These are phyloP conservation scores for Bambusicola thoracicus DNA, from an alignment of 2,113 vertebrate genomes.

Conservation along the genomic window DNA sequence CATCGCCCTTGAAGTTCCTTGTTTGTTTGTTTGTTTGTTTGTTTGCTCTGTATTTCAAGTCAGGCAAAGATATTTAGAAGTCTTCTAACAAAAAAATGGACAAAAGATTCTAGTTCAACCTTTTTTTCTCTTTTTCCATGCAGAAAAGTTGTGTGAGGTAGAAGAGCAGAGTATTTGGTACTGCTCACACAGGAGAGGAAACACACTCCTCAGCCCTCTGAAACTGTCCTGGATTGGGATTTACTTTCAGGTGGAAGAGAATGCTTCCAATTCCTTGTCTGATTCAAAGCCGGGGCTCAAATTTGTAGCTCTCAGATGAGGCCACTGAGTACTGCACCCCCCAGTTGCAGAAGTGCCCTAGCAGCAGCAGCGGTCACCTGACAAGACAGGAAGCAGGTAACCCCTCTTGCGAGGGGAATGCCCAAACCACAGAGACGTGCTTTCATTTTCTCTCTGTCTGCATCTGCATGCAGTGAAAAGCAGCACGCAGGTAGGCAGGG, in stretches of 20 bases:
- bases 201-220: background rate
- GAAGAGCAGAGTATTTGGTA: background rate
- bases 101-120: background rate
- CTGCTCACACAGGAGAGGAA: background rate
- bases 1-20: background rate
- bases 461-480: background rate
- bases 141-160: background rate
- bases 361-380: background rate
- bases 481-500: background rate
- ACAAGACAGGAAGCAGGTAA: background rate
- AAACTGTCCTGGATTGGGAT: background rate
- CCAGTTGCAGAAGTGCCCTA: background rate
- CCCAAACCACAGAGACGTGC: constrained; percentile 33
- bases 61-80: background rate
- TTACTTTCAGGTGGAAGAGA: background rate
- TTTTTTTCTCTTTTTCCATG: background rate
- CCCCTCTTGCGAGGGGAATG: constrained; percentile 39
- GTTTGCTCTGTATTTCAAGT: background rate
- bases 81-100: background rate
- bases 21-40: background rate
- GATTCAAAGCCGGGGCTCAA: background rate
- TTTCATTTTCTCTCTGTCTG: background rate
- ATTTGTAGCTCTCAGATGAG: background rate
- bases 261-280: background rate
- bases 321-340: background rate